Percentiles rank a stretch among this genome's conserved stretches.
Evolutionary conservation across 2,797 vertebrate species (phyloP).

Genomic region (Kryptopterus vitreolus): DNA sequence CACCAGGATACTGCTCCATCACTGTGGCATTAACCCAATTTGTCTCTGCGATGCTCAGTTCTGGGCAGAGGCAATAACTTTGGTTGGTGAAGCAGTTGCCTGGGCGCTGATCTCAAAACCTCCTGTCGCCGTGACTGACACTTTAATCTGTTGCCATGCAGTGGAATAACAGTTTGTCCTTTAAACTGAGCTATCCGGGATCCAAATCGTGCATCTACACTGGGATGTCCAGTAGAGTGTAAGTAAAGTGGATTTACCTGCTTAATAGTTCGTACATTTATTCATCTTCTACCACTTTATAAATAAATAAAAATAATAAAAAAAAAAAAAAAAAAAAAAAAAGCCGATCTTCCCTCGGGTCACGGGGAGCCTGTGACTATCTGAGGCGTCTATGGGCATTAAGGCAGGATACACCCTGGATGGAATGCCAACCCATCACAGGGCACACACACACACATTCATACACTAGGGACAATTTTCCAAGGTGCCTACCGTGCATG

Average conservation of each 20-base stretch:
- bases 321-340: too few species aligned
- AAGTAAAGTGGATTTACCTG: not conserved
- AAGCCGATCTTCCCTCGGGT: too few species aligned
- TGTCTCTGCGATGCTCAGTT: conserved; percentile 45
- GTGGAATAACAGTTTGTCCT: conserved; percentile 38
- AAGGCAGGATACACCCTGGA: too few species aligned
- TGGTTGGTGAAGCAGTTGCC: conserved; percentile 39
- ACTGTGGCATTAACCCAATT: conserved; percentile 50
- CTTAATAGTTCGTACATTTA: not conserved
- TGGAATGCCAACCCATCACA: too few species aligned
- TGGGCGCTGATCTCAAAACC: conserved; percentile 46
- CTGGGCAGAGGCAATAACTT: conserved; percentile 45
- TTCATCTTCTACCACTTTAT: too few species aligned
- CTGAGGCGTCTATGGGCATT: too few species aligned
- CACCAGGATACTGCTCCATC: conserved; percentile 47
- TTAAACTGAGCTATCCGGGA: conserved; percentile 22
- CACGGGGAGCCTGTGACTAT: too few species aligned
- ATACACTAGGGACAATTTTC: too few species aligned
- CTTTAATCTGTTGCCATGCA: conserved; percentile 45
- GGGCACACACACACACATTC: too few species aligned
- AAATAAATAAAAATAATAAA: too few species aligned
- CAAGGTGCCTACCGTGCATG: too few species aligned
- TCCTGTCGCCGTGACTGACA: conserved; percentile 42
- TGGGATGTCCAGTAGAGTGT: not conserved
- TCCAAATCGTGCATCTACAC: conserved; percentile 2